Base-by-base conservation (phyloP, 2,797 vertebrate genomes). In the Lepus townsendii region DNA sequence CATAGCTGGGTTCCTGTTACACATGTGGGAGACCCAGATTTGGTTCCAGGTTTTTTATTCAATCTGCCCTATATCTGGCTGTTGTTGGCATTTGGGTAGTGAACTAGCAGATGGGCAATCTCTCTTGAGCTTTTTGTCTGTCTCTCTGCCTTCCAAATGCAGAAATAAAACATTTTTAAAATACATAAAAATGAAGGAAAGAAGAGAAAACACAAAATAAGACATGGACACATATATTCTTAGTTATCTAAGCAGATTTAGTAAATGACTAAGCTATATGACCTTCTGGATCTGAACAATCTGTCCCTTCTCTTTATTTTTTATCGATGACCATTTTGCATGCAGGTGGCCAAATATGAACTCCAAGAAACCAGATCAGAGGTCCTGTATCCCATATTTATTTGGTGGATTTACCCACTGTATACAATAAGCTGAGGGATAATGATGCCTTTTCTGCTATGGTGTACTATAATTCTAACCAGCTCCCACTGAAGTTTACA, bases 271-370 rank as follows among this genome's bases (percentile, higher is more conserved):
- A 88, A 93, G 85, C 3, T 42, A n/a, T 72, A 82, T 27, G 6
- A 84, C 1, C 14, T 91, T 83, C 69, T 0, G 47, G n/a, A 83
- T 42, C 2, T 62, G 60, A 38, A 68, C 5, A 60, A 42, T 88
- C 11, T 88, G 14, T 66, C 12, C 7, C 11, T 90, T 94, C 52
- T 90, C 65, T 90, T 88, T 57, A n/a, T 90, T 79, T 16, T 75
- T 38, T 62, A 52, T 3, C 22, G 72, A 47, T 24, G 27, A 0
- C 5, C 2, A 47, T 79, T 96, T 92, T 88, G 5, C 27, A 75
- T 38, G 72, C 0, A 79, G 13, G 7, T 83, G 54, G 26, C 57
- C 4, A 82, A 90, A 84, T 90, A 77, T 52, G 82, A 84, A 83
- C 3, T 16, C 2, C 16, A 60, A 62, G 0, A 52, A 66, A 57